Evolutionary conservation across 2,888 invertebrate genomes (phyloP).

Genomic region (Lomographa bimaculata): DNA sequence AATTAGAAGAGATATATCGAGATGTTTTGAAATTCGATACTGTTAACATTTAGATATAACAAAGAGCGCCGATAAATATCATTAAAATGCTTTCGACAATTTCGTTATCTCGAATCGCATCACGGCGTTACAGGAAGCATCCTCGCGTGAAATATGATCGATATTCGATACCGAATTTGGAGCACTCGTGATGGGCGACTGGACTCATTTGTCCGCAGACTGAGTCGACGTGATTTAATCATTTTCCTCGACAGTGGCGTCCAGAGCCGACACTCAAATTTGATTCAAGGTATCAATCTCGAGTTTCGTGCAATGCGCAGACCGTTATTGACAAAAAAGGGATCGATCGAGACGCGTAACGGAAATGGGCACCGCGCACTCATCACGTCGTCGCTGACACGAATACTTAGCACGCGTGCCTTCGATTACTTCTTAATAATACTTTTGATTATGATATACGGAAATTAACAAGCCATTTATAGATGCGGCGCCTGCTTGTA

Average conservation of each 20-base stretch:
- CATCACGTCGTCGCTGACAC: slow-evolving; percentile 76
- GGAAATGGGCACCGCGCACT: slow-evolving; percentile 74
- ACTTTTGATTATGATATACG: slow-evolving; percentile 46
- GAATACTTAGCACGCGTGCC: slow-evolving; percentile 69
- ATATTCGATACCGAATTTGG: slow-evolving; percentile 60
- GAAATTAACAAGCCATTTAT: slow-evolving; percentile 56
- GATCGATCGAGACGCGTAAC: slow-evolving; percentile 75
- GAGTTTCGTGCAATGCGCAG: slow-evolving; percentile 70
- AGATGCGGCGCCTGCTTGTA: slow-evolving; percentile 41
- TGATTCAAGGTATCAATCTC: slow-evolving; percentile 80
- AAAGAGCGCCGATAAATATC: slow-evolving; percentile 6
- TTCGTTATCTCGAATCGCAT: too few species aligned
- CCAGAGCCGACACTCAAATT: slow-evolving; percentile 68
- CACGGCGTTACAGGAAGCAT: slow-evolving; percentile 26
- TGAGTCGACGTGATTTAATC: slow-evolving; percentile 80
- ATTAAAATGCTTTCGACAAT: slow-evolving; percentile 5
- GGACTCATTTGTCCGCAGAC: slow-evolving; percentile 60
- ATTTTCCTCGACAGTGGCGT: slow-evolving; percentile 67
- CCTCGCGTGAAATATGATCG: slow-evolving; percentile 46
- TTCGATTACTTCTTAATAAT: slow-evolving; percentile 67
- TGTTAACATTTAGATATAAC: slow-evolving; percentile 6
- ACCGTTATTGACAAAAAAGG: slow-evolving; percentile 81
- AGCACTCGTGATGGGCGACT: slow-evolving; percentile 68
- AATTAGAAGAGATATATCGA: slow-evolving; percentile 7
- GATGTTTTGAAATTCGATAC: slow-evolving; percentile 13